phyloP scores from a whole-genome alignment of 2,113 vertebrate genomes.

The Tympanuchus pallidicinctus region DNA sequence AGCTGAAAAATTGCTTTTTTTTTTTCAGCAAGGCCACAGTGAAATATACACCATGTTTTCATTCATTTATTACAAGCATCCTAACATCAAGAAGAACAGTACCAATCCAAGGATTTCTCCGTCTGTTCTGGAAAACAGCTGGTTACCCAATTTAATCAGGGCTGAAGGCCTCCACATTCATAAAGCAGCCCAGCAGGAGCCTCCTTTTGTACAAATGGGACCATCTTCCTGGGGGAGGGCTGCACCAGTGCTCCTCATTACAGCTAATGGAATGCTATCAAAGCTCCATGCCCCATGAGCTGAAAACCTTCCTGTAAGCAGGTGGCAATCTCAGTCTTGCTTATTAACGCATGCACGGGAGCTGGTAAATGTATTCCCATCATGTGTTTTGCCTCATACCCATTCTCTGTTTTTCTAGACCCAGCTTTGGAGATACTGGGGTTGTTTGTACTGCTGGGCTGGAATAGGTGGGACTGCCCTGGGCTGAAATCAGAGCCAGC shows the following conservation, averaged over 20 bases:
- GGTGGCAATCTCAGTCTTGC: constrained; percentile 22
- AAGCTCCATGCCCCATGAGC: background rate
- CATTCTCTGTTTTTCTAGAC: background rate
- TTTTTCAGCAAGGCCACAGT: background rate
- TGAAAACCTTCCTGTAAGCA: constrained; percentile 47
- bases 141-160: constrained; percentile 25
- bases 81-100: background rate
- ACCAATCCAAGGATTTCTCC: background rate
- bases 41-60: background rate
- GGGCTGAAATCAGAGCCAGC: background rate
- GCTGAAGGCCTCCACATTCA: constrained; percentile 21
- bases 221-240: constrained; percentile 19
- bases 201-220: constrained; percentile 19
- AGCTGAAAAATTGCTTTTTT: background rate
- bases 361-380: background rate
- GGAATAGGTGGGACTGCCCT: background rate
- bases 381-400: background rate
- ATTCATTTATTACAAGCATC: background rate
- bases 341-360: background rate
- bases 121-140: constrained; percentile 5
- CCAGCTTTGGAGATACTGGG: fast-evolving
- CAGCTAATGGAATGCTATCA: constrained; percentile 42
- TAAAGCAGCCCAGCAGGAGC: constrained; percentile 27
- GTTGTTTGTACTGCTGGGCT: background rate
- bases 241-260: background rate